Conservation (phyloP, 2,113 vertebrate species). For the Amia ocellicauda region DNA sequence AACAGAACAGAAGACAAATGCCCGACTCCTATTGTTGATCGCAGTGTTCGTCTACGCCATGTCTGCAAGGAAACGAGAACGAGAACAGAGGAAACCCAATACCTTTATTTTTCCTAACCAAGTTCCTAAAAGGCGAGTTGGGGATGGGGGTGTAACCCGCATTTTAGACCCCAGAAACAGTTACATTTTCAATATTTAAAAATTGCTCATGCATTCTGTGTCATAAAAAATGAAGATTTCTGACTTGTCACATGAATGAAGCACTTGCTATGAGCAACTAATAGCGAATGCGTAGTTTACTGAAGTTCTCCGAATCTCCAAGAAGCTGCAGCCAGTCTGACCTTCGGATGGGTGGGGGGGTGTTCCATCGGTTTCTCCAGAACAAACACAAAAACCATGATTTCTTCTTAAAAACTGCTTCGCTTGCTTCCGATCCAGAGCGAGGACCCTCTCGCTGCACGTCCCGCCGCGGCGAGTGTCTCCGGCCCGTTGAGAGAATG, state of each 20-base stretch:
- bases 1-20: slow-evolving; percentile 35
- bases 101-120: slow-evolving; percentile 1
- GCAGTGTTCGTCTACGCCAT: slow-evolving; percentile 32
- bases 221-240: too few relatives aligned
- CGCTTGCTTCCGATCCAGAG: slow-evolving; percentile 29
- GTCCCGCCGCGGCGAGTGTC: too few relatives aligned
- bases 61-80: slow-evolving; percentile 26
- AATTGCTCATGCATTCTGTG: slow-evolving; percentile 53
- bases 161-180: slow-evolving; percentile 47
- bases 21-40: slow-evolving; percentile 41
- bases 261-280: too few relatives aligned
- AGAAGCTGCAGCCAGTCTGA: too few relatives aligned
- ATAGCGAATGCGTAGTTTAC: too few relatives aligned
- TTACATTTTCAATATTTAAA: slow-evolving; percentile 51
- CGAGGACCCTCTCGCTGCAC: too few relatives aligned
- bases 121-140: slow-evolving; percentile 39
- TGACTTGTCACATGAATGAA: too few relatives aligned
- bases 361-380: too few relatives aligned
- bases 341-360: too few relatives aligned
- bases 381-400: too few relatives aligned
- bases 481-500: too few relatives aligned
- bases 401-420: slow-evolving; percentile 17
- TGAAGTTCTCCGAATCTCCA: too few relatives aligned
- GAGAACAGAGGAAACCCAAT: background rate
- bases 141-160: slow-evolving; percentile 48